These are phyloP conservation scores for Leptodactylus fallax DNA, from an alignment of 2,797 vertebrate genomes.

Conservation along the genomic window DNA sequence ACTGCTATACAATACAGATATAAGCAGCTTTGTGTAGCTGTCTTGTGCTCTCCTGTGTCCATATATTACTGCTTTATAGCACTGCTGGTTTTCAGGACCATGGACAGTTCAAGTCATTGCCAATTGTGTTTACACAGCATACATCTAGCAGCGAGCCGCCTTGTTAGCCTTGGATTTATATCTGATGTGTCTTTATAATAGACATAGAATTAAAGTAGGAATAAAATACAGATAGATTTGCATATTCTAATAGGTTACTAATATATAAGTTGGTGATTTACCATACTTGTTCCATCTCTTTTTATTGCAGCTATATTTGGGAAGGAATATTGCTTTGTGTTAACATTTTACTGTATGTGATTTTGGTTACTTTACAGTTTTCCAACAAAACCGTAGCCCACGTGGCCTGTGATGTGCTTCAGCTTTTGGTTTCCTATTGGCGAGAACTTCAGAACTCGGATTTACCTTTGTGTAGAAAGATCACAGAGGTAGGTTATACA, in stretches of 20 bases:
- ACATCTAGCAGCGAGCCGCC: background rate
- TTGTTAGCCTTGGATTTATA: background rate
- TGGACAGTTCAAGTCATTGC: constrained; percentile 21
- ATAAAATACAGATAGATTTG: background rate
- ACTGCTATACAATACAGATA: background rate
- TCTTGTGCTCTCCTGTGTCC: background rate
- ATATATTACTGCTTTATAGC: background rate
- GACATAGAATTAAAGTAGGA: background rate
- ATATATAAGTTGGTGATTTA: background rate
- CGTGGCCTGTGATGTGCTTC: constrained; percentile 92
- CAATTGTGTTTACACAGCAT: background rate
- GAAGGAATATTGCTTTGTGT: background rate
- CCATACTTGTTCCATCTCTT: no score
- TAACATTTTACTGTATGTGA: background rate
- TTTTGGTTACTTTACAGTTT: constrained; percentile 79
- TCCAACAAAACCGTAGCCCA: constrained; percentile 93
- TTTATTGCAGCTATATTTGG: no score
- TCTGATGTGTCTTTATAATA: no score
- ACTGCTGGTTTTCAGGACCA: constrained; percentile 46
- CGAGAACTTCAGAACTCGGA: constrained; percentile 89
- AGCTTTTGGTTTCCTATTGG: constrained; percentile 93
- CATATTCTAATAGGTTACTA: no score
- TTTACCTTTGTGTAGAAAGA: constrained; percentile 86
- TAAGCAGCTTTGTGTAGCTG: background rate
- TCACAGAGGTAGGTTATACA: constrained; percentile 84